A percentile compares a stretch with the other conserved stretches of the same genome.
Conservation (phyloP, 2,888 invertebrate genomes). For the Amiota minor region DNA sequence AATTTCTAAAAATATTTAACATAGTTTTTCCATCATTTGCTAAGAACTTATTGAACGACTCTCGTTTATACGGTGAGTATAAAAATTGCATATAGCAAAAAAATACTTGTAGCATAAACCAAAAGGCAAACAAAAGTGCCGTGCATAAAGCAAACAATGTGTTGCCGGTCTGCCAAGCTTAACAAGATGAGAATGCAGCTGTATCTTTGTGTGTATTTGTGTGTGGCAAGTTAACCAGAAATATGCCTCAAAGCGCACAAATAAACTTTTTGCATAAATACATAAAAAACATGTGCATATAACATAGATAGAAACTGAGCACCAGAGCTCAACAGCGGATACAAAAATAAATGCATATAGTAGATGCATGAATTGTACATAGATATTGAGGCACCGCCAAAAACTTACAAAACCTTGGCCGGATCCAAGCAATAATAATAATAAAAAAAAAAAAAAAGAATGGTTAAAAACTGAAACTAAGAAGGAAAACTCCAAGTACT, state of each 20-base stretch:
- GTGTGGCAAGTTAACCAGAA: constrained; percentile 40
- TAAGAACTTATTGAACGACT: too few relatives aligned
- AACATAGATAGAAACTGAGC: constrained; percentile 44
- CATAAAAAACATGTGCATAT: constrained; percentile 61
- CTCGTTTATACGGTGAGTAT: background rate
- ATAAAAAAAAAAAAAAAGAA: too few relatives aligned
- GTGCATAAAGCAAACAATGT: constrained; percentile 65
- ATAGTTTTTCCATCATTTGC: too few relatives aligned
- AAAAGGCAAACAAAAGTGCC: constrained; percentile 54
- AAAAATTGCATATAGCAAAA: constrained; percentile 44
- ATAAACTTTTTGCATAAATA: constrained; percentile 59
- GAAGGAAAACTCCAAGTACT: too few relatives aligned
- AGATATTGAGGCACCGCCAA: background rate
- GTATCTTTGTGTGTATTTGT: background rate
- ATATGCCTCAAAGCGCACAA: constrained; percentile 55
- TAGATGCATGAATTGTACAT: background rate
- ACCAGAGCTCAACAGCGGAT: constrained; percentile 28
- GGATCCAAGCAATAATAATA: constrained; percentile 31
- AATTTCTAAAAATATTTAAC: too few relatives aligned
- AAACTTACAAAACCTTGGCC: constrained; percentile 49
- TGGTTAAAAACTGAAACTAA: too few relatives aligned
- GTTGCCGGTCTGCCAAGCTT: constrained; percentile 44
- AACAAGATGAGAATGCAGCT: background rate
- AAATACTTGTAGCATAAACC: constrained; percentile 51
- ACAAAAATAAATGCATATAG: too few relatives aligned